Conservation (phyloP, 2,888 invertebrate genomes). For the Agriopis aurantiaria region DNA sequence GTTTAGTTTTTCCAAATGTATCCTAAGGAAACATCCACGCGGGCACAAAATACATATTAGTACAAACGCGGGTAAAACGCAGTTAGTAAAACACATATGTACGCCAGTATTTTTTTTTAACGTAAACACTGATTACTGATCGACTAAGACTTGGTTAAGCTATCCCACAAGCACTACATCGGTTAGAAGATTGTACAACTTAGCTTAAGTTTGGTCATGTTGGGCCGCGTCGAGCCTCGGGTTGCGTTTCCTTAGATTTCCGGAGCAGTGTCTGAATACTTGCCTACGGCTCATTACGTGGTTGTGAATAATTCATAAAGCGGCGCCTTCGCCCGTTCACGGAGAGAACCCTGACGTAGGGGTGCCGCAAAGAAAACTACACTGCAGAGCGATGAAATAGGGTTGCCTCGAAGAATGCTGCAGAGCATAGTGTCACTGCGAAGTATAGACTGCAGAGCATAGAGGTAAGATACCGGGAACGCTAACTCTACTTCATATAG, state of each 20-base stretch:
- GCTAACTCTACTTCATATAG: too few relatives aligned
- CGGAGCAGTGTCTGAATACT: slow-evolving; percentile 65
- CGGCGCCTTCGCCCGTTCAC: slow-evolving; percentile 54
- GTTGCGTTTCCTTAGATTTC: slow-evolving; percentile 59
- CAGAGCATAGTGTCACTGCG: too few relatives aligned
- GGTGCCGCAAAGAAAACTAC: slow-evolving; percentile 7
- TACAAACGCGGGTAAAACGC: too few relatives aligned
- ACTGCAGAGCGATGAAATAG: neutral
- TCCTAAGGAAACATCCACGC: too few relatives aligned
- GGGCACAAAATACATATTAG: too few relatives aligned
- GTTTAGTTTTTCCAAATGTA: too few relatives aligned
- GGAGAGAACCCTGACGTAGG: slow-evolving; percentile 19
- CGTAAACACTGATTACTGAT: too few relatives aligned
- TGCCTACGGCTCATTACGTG: slow-evolving; percentile 79
- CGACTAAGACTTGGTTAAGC: too few relatives aligned
- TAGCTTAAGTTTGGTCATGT: neutral
- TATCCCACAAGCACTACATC: too few relatives aligned
- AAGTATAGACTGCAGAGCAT: neutral
- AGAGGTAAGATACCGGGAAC: neutral
- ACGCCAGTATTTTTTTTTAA: too few relatives aligned
- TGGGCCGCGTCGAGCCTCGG: slow-evolving; percentile 9
- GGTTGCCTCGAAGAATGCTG: neutral
- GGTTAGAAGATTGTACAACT: slow-evolving; percentile 2
- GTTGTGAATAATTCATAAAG: slow-evolving; percentile 79
- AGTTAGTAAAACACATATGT: too few relatives aligned